phyloP scores from a whole-genome alignment of 2,797 vertebrate genomes.

The Lates japonicus region DNA sequence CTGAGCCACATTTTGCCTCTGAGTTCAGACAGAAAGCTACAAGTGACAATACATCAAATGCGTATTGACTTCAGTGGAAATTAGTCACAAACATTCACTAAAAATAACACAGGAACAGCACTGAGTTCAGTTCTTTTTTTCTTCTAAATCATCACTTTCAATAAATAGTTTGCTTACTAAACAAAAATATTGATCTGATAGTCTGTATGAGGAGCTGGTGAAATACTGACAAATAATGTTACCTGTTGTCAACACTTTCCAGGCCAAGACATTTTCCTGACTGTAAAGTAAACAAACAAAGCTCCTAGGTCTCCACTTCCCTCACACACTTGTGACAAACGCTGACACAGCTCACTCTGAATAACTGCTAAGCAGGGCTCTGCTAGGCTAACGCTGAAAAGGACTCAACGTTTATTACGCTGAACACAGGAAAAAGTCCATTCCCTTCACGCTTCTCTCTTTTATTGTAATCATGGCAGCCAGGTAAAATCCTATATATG shows the following conservation, averaged over 20 bases:
- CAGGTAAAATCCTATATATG: slow-evolving; percentile 6
- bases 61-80: not conserved
- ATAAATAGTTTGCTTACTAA: slow-evolving; percentile 4
- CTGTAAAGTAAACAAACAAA: slow-evolving; percentile 57
- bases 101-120: slow-evolving; percentile 2
- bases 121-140: not conserved
- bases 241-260: slow-evolving; percentile 16
- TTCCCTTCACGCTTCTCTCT: slow-evolving; percentile 30
- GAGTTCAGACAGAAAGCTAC: slow-evolving; percentile 34
- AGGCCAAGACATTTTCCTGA: slow-evolving; percentile 23
- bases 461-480: slow-evolving; percentile 10
- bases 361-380: slow-evolving; percentile 40
- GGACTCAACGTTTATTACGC: slow-evolving; percentile 26
- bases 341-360: slow-evolving; percentile 54
- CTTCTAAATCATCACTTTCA: not conserved
- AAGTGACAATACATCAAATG: slow-evolving; percentile 1
- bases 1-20: slow-evolving; percentile 32
- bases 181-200: not conserved
- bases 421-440: slow-evolving; percentile 3
- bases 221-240: not conserved
- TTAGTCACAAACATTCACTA: not conserved
- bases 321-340: slow-evolving; percentile 29
- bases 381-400: slow-evolving; percentile 35
- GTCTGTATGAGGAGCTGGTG: not conserved
- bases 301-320: slow-evolving; percentile 30